Percentiles rank a stretch among this genome's conserved stretches.
These are phyloP conservation scores for Panthera uncia DNA, from an alignment of 2,113 vertebrate species.

Conservation along the genomic window DNA sequence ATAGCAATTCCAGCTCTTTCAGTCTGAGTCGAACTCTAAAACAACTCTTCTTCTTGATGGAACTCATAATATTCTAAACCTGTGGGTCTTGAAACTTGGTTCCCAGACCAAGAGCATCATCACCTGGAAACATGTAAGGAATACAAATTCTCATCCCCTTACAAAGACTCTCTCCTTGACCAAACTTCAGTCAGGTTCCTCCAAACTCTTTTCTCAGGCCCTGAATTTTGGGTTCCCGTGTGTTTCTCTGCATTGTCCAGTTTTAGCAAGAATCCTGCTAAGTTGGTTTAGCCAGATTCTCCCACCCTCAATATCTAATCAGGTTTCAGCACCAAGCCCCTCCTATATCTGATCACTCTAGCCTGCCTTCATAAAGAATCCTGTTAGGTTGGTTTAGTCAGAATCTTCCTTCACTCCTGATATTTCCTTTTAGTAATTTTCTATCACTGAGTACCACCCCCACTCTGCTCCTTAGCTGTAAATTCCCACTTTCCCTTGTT, in stretches of 20 bases:
- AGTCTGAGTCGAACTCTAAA: neutral
- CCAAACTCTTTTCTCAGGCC: neutral
- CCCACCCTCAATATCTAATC: neutral
- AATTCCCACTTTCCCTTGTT: neutral
- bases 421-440: neutral
- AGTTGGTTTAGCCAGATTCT: neutral
- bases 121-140: neutral
- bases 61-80: neutral
- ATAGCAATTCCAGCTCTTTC: neutral
- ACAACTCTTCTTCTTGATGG: neutral
- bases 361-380: neutral
- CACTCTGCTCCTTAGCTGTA: neutral
- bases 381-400: neutral
- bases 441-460: neutral
- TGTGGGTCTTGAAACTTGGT: neutral
- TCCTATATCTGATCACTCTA: neutral
- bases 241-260: neutral
- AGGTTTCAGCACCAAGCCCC: neutral
- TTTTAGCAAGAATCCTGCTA: neutral
- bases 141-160: neutral
- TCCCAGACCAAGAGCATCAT: neutral
- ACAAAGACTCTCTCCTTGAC: neutral
- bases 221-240: neutral
- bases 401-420: neutral
- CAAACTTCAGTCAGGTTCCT: neutral